Percentiles rank a stretch among this genome's conserved stretches.
These are phyloP conservation scores for Heteromurus nitidus DNA, from an alignment of 2,888 invertebrate species.

Conservation along the genomic window DNA sequence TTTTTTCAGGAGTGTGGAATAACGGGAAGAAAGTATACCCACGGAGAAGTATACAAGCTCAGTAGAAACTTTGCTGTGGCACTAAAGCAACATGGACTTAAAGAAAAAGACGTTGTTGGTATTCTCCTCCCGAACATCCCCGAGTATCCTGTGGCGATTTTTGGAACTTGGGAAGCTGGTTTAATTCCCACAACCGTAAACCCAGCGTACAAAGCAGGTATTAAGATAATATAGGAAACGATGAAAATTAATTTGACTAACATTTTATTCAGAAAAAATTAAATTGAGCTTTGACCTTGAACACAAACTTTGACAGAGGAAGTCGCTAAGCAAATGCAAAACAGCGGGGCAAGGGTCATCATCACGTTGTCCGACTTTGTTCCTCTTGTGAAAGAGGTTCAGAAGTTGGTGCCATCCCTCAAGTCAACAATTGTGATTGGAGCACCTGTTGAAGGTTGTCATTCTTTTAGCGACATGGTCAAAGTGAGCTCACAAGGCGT, in stretches of 20 bases:
- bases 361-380: constrained; percentile 78
- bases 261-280: no score
- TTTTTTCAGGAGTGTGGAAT: constrained; percentile 70
- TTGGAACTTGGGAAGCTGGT: constrained; percentile 70
- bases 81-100: constrained; percentile 63
- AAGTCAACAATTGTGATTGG: constrained; percentile 46
- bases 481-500: constrained; percentile 65
- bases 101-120: constrained; percentile 69
- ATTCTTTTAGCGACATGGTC: constrained; percentile 59
- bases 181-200: constrained; percentile 73
- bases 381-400: constrained; percentile 4
- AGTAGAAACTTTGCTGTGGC: constrained; percentile 72
- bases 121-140: constrained; percentile 73
- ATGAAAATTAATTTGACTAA: no score
- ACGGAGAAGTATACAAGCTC: constrained; percentile 53
- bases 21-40: constrained; percentile 66
- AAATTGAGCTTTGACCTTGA: no score
- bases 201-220: constrained; percentile 73
- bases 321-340: constrained; percentile 81
- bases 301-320: no score
- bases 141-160: constrained; percentile 67
- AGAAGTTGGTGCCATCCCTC: constrained; percentile 23
- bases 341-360: constrained; percentile 81
- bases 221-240: no score
- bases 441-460: constrained; percentile 27